Base-by-base conservation (phyloP, 53 echinoderm and acorn worm genomes). In the Astropecten irregularis region DNA sequence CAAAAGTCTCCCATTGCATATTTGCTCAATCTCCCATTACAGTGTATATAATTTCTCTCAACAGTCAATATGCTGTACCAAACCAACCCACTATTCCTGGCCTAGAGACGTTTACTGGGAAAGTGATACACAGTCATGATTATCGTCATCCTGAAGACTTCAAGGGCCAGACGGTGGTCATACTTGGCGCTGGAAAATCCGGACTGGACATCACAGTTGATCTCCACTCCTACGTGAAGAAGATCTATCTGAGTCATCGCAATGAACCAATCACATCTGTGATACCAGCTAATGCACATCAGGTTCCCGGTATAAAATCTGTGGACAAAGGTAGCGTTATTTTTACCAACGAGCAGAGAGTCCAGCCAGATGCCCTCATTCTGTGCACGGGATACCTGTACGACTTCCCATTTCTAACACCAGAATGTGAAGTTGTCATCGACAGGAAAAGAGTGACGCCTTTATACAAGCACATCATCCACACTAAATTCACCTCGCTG, bases 301-400 rank as follows among this genome's bases (percentile, higher is more conserved):
- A 97, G 70, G 77, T 84, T 4, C 76, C 77, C 10, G 46, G 66
- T n/a, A 63, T 97, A 10, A 71, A 86, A 63, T 36, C 56, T 4
- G 44, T 97, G 1, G 37, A 57, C 40, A 51, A 65, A 8, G 69
- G 52, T 6, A 48, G 67, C 25, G 73, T 90, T n/a, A 67, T 69
- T 23, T 90, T 94, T 9, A 23, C 73, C 1, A 87, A 97, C 72
- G 97, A 86, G 0, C 48, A 19, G 8, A 74, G 69, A 34, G 71
- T 60, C 2, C 4, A 62, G 9, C 74, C 91, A 21, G 97, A 97
- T 49, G 82, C 74, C 18, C 77, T 97, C 15, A 68, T 97, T 20
- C 82, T 92, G 28, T 92, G 97, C 49, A 93, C 97, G 2, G 97
- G 97, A 7, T 97, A 94, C 47, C 50, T 87, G 9, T 97, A 84